These are phyloP conservation scores for Nanorana parkeri DNA, from an alignment of 2,113 vertebrate species.

Conservation along the genomic window DNA sequence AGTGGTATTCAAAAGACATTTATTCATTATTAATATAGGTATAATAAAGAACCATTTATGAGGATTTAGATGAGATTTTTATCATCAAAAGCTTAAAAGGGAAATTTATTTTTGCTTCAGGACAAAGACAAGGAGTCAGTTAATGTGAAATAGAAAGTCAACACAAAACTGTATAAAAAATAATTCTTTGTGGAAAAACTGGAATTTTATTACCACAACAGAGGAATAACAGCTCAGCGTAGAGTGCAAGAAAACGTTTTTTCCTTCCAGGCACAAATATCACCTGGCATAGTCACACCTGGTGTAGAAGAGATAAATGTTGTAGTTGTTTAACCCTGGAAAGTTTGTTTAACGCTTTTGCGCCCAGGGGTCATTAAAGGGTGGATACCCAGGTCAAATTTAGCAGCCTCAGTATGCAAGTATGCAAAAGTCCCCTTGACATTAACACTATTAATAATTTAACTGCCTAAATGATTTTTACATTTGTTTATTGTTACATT, in stretches of 20 bases:
- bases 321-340: neutral
- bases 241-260: conserved; percentile 11
- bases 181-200: conserved; percentile 22
- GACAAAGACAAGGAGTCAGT: conserved; percentile 71
- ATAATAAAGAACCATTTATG: conserved; percentile 87
- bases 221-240: conserved; percentile 28
- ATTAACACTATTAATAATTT: too few relatives aligned
- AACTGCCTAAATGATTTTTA: too few relatives aligned
- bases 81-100: conserved; percentile 83
- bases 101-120: conserved; percentile 81
- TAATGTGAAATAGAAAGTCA: conserved; percentile 70
- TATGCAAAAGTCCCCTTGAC: too few relatives aligned
- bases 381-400: too few relatives aligned
- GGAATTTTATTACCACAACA: conserved; percentile 22
- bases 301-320: neutral
- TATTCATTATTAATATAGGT: conserved; percentile 88
- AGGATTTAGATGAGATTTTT: conserved; percentile 84
- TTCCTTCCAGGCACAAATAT: neutral
- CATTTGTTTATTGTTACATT: too few relatives aligned
- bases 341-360: too few relatives aligned
- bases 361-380: too few relatives aligned
- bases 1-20: conserved; percentile 81
- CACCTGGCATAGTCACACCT: conserved; percentile 15
- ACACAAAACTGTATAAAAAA: conserved; percentile 69
- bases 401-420: too few relatives aligned